A percentile compares a stretch with the other conserved stretches of the same genome.
These are phyloP conservation scores for Scaeva pyrastri DNA, from an alignment of 2,888 invertebrate genomes.

Conservation along the genomic window DNA sequence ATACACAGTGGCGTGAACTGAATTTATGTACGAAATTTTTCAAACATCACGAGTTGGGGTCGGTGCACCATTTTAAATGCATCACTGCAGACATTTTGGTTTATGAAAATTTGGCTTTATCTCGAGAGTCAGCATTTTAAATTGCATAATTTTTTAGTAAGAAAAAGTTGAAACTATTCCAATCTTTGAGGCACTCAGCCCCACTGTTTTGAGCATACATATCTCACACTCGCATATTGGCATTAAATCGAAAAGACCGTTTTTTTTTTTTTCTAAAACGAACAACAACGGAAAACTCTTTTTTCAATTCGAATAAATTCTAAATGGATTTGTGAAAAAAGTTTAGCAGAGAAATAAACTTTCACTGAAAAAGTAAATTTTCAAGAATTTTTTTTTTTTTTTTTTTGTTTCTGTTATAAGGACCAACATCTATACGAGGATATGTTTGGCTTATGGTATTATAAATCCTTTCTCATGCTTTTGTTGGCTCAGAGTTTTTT, in stretches of 20 bases:
- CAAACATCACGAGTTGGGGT: too few species aligned
- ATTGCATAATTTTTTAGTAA: too few species aligned
- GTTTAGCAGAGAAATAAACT: slow-evolving; percentile 12
- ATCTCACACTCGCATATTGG: not conserved
- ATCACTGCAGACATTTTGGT: too few species aligned
- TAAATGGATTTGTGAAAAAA: slow-evolving; percentile 26
- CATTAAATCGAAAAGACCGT: not conserved
- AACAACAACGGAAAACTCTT: not conserved
- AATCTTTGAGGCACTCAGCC: not conserved
- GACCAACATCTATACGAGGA: not conserved
- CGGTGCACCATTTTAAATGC: too few species aligned
- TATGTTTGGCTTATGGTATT: not conserved
- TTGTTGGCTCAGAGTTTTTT: slow-evolving; percentile 8
- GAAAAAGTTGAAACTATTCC: not conserved
- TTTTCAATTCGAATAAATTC: slow-evolving; percentile 20
- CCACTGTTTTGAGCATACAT: not conserved
- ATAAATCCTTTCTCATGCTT: not conserved
- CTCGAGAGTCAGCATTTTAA: too few species aligned
- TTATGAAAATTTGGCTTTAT: too few species aligned
- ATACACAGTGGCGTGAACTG: too few species aligned
- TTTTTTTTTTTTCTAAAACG: not conserved
- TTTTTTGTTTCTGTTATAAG: not conserved
- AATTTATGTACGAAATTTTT: too few species aligned
- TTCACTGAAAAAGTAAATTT: not conserved
- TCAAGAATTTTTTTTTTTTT: not conserved